Conservation (phyloP, 2,113 vertebrate species). For the Oceanodroma tethys region DNA sequence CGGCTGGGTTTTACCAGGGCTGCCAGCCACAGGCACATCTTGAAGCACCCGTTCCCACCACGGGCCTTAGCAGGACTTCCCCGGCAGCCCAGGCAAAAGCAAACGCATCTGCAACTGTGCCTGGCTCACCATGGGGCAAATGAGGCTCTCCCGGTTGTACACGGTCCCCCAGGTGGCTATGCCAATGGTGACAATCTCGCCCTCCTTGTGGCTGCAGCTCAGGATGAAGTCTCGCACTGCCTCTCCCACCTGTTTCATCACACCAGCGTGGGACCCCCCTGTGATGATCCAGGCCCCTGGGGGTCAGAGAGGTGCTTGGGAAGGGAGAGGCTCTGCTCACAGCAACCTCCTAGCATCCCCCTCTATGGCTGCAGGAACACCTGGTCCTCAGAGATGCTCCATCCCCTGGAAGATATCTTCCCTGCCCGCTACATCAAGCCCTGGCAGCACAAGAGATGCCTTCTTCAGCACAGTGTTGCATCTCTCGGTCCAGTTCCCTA, state of each 20-base stretch:
- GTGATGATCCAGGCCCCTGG: conserved; percentile 97
- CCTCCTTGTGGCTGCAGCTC: conserved; percentile 75
- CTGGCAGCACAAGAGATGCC: background rate
- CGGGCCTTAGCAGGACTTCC: background rate
- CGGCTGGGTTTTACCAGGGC: background rate
- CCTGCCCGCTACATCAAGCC: background rate
- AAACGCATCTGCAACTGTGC: fast-evolving
- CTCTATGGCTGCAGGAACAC: background rate
- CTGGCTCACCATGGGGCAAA: conserved; percentile 68
- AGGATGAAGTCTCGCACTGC: conserved; percentile 85
- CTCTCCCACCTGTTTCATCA: conserved; percentile 96
- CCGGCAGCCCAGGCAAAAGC: background rate
- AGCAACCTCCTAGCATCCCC: background rate
- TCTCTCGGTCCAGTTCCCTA: background rate
- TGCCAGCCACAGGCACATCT: background rate
- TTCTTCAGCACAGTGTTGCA: background rate
- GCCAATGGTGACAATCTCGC: conserved; percentile 86
- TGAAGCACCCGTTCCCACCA: background rate
- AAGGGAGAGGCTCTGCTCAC: background rate
- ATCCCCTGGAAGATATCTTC: background rate
- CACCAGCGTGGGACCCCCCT: conserved; percentile 88
- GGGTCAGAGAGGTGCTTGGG: background rate
- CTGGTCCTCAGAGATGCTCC: background rate
- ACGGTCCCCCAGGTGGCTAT: conserved; percentile 93
- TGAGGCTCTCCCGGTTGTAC: conserved; percentile 81